A percentile compares a stretch with the other conserved stretches of the same genome.
These are phyloP conservation scores for Drosophila acutilabella DNA, from an alignment of 2,888 invertebrate species.

Conservation along the genomic window DNA sequence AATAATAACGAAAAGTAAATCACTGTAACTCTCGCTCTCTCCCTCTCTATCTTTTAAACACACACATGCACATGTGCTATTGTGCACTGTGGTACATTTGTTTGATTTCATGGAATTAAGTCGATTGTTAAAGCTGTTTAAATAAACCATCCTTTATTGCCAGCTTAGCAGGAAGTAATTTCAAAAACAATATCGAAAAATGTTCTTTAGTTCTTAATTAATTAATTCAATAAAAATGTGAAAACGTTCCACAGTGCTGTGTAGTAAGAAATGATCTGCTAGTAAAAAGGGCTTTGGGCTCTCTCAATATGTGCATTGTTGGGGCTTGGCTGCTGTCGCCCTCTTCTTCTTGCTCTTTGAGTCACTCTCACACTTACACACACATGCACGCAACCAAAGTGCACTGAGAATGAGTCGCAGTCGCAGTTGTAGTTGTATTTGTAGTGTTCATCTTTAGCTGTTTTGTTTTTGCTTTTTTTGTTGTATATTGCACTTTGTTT, in stretches of 20 bases:
- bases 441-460: conserved; percentile 24
- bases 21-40: conserved; percentile 19
- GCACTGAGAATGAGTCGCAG: conserved; percentile 60
- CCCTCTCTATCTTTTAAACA: conserved; percentile 22
- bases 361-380: conserved; percentile 40
- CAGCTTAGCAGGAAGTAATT: no score
- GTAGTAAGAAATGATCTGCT: conserved; percentile 30
- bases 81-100: neutral
- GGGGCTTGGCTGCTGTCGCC: conserved; percentile 36
- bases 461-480: conserved; percentile 21
- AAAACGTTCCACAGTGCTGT: no score
- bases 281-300: conserved; percentile 31
- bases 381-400: conserved; percentile 27
- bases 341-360: conserved; percentile 44
- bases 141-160: no score
- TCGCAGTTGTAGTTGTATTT: conserved; percentile 10
- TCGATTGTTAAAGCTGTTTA: no score
- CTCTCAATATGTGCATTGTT: conserved; percentile 30
- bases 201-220: no score
- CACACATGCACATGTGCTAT: conserved; percentile 4
- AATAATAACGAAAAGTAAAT: conserved; percentile 46
- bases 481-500: conserved; percentile 21
- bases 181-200: no score
- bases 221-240: no score
- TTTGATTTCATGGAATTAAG: no score